Percentiles rank a stretch among this genome's conserved stretches.
These are phyloP conservation scores for Anguilla pacifica DNA, from an alignment of 2,797 vertebrate genomes.

Conservation along the genomic window DNA sequence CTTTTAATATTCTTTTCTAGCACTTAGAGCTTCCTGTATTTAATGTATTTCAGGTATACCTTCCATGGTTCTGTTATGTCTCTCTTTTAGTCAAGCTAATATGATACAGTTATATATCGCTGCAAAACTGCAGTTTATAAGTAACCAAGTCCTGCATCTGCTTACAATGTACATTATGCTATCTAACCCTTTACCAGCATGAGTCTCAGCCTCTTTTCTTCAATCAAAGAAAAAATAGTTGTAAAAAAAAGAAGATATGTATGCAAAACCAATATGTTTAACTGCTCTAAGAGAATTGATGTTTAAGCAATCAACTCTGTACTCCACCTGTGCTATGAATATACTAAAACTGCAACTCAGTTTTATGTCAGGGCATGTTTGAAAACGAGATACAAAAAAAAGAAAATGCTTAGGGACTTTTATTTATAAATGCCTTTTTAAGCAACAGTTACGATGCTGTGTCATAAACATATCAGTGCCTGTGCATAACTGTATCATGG, in stretches of 20 bases:
- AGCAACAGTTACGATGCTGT: neutral
- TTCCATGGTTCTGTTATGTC: slow-evolving; percentile 61
- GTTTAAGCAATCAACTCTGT: slow-evolving; percentile 26
- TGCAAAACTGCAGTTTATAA: slow-evolving; percentile 38
- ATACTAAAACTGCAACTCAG: slow-evolving; percentile 37
- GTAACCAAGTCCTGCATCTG: slow-evolving; percentile 40
- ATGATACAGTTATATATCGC: slow-evolving; percentile 46
- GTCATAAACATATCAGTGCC: slow-evolving; percentile 52
- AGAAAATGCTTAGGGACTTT: slow-evolving; percentile 32
- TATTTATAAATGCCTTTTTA: slow-evolving; percentile 41
- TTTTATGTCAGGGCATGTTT: slow-evolving; percentile 44
- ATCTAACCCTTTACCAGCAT: slow-evolving; percentile 51
- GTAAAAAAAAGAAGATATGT: neutral
- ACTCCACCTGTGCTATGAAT: slow-evolving; percentile 49
- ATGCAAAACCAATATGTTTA: slow-evolving; percentile 30
- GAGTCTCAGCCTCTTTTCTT: slow-evolving; percentile 24
- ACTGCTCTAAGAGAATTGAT: slow-evolving; percentile 47
- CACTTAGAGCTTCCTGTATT: slow-evolving; percentile 61
- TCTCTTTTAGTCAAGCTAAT: slow-evolving; percentile 69
- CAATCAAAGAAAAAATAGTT: slow-evolving; percentile 19
- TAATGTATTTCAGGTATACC: slow-evolving; percentile 57
- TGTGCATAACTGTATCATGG: slow-evolving; percentile 54
- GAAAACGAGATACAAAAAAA: slow-evolving; percentile 31
- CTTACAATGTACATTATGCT: slow-evolving; percentile 48
- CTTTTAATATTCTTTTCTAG: slow-evolving; percentile 61